Conservation (phyloP, 2,888 invertebrate genomes). For the Cheilosia impressa region DNA sequence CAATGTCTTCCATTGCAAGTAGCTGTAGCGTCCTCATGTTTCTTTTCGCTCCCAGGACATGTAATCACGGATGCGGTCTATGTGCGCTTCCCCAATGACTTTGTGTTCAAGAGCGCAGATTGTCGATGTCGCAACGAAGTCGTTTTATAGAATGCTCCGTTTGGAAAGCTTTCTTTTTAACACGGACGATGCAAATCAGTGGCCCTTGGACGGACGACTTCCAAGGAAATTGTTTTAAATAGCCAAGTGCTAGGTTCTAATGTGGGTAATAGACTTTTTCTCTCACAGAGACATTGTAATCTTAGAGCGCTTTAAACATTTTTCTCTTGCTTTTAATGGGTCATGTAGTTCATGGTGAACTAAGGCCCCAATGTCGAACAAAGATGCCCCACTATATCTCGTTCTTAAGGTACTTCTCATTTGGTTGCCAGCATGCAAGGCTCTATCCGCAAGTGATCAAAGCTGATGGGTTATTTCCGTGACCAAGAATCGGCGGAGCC, state of each 20-base stretch:
- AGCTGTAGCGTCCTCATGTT: constrained; percentile 16
- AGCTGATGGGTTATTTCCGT: too few species aligned
- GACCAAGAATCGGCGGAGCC: too few species aligned
- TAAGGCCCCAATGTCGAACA: too few species aligned
- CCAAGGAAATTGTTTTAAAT: constrained; percentile 41
- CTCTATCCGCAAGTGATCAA: too few species aligned
- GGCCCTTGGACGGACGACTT: constrained; percentile 11
- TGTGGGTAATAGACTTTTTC: too few species aligned
- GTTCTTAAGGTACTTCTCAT: too few species aligned
- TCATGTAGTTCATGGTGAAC: too few species aligned
- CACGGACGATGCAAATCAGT: constrained; percentile 41
- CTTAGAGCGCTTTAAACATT: too few species aligned
- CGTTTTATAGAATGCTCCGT: constrained; percentile 31
- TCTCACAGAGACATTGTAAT: too few species aligned
- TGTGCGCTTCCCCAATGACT: constrained; percentile 34
- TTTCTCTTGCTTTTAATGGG: too few species aligned
- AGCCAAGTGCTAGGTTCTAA: not conserved
- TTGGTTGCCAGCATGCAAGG: too few species aligned
- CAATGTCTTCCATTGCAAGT: constrained; percentile 45
- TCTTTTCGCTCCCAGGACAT: constrained; percentile 54
- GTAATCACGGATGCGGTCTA: constrained; percentile 65
- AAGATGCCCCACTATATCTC: too few species aligned
- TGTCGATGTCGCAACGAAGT: constrained; percentile 49
- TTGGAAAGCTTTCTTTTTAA: constrained; percentile 39
- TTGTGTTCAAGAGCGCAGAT: constrained; percentile 57